Conservation (phyloP, 2,888 invertebrate species). For the Meganola albula region DNA sequence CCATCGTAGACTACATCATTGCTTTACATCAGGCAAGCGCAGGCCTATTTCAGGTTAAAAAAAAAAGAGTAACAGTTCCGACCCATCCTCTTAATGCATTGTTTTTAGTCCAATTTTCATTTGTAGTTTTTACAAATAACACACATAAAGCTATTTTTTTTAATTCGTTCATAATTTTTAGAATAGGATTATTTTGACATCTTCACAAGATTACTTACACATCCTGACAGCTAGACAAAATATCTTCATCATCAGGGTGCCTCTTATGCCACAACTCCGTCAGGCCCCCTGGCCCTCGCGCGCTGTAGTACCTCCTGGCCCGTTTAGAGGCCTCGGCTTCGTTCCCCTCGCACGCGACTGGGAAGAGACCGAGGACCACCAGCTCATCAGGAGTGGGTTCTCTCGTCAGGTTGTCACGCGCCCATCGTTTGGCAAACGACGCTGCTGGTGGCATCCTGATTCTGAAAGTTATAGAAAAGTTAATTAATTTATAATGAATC, state of each 20-base stretch:
- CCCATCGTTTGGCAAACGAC: conserved; percentile 73
- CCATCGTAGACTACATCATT: too few species aligned
- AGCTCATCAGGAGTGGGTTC: conserved; percentile 50
- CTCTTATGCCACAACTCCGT: conserved; percentile 63
- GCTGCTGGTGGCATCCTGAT: conserved; percentile 68
- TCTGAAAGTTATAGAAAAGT: too few species aligned
- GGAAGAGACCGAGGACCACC: conserved; percentile 49
- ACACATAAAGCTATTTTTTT: too few species aligned
- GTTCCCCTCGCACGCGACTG: conserved; percentile 52
- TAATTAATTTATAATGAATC: too few species aligned
- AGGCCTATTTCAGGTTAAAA: too few species aligned
- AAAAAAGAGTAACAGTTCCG: too few species aligned
- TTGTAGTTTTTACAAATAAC: too few species aligned
- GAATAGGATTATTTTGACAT: too few species aligned
- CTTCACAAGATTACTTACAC: too few species aligned
- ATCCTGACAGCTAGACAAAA: conserved; percentile 68
- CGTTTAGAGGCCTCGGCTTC: conserved; percentile 56
- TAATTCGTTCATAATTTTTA: neutral
- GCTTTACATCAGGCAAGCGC: too few species aligned
- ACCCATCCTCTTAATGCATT: too few species aligned
- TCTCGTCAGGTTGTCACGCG: conserved; percentile 61
- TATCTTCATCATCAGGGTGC: conserved; percentile 65
- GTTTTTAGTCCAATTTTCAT: too few species aligned
- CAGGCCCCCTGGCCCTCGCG: conserved; percentile 58
- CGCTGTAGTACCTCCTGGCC: conserved; percentile 58